Conservation (phyloP, 2,797 vertebrate genomes). For the Poecilia picta region DNA sequence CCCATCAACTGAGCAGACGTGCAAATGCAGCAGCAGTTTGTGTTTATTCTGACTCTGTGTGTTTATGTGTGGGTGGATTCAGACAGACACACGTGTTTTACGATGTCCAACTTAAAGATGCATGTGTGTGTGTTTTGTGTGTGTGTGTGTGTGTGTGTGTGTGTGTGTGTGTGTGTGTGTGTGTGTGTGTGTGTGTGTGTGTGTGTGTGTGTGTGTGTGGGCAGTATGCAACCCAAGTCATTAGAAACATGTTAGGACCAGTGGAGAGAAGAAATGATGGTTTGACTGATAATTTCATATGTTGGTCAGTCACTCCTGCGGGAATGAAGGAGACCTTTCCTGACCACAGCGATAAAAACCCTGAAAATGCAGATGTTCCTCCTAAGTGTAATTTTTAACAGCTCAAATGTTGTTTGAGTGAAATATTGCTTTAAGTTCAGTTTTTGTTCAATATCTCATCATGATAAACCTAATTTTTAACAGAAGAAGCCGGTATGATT, state of each 20-base stretch:
- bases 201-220: slow-evolving; percentile 5
- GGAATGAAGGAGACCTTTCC: slow-evolving; percentile 45
- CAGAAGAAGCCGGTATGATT: neutral
- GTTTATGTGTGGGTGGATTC: slow-evolving; percentile 5
- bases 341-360: slow-evolving; percentile 21
- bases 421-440: neutral
- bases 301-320: neutral
- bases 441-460: neutral
- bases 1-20: slow-evolving; percentile 57
- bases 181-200: neutral
- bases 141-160: neutral
- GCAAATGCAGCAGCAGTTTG: slow-evolving; percentile 69
- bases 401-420: neutral
- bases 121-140: neutral
- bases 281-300: slow-evolving; percentile 52
- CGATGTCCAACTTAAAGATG: slow-evolving; percentile 18
- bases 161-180: no score
- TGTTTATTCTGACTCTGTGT: slow-evolving; percentile 39
- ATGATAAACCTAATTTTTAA: neutral
- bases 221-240: slow-evolving; percentile 28
- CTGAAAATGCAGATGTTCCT: neutral
- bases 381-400: neutral
- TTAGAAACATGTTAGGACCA: slow-evolving; percentile 15
- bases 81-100: slow-evolving; percentile 4
- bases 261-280: slow-evolving; percentile 29